Percentiles rank a stretch among this genome's conserved stretches.
Evolutionary conservation across 2,113 vertebrate genomes (phyloP).

Genomic region (Microcebus lehilahytsara): DNA sequence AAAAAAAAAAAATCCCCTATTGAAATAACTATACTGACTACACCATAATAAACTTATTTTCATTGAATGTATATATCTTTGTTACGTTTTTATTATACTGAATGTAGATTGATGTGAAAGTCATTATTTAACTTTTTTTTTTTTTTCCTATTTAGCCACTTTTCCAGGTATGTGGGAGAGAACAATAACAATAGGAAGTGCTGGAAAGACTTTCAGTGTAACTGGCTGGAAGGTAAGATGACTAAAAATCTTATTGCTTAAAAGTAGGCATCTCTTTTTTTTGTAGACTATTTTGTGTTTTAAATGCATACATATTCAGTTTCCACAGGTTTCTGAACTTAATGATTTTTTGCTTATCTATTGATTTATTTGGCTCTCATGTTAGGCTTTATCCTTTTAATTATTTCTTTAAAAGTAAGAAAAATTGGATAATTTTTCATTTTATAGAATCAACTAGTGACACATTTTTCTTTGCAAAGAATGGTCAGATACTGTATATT

Average conservation of each 20-base stretch:
- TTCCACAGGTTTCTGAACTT: background rate
- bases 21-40: background rate
- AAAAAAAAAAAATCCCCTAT: too few relatives aligned
- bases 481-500: background rate
- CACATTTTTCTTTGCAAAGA: constrained; percentile 39
- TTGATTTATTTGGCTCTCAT: background rate
- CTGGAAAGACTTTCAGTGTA: constrained; percentile 96
- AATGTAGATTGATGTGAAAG: constrained; percentile 21
- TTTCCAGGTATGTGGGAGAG: constrained; percentile 99
- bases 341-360: background rate
- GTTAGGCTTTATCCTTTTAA: background rate
- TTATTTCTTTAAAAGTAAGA: constrained; percentile 49
- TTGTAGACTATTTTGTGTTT: background rate
- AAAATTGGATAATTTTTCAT: background rate
- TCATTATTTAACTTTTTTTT: constrained; percentile 39
- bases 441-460: background rate
- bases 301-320: constrained; percentile 9
- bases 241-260: background rate
- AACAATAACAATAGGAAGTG: constrained; percentile 95
- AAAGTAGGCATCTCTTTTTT: background rate
- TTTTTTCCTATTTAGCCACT: constrained; percentile 85
- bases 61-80: background rate
- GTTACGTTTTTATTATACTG: constrained; percentile 42
- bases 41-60: background rate
- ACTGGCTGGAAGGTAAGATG: constrained; percentile 97